phyloP scores from a whole-genome alignment of 2,888 invertebrate genomes.

The Lomographa bimaculata region DNA sequence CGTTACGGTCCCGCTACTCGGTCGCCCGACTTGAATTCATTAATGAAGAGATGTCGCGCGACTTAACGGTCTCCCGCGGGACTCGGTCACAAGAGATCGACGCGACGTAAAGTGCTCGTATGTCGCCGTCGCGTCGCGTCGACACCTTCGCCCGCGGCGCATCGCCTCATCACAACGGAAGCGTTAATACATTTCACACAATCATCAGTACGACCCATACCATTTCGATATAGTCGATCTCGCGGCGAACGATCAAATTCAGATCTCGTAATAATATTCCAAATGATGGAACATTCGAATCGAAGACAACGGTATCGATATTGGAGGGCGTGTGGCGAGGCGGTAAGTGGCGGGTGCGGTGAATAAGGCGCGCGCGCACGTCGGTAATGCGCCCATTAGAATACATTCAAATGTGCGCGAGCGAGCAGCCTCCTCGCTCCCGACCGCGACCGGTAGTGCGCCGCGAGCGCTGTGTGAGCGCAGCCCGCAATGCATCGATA shows the following conservation, averaged over 20 bases:
- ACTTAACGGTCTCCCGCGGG: too few relatives aligned
- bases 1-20: slow-evolving; percentile 64
- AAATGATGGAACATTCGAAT: slow-evolving; percentile 26
- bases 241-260: slow-evolving; percentile 25
- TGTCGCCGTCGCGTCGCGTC: too few relatives aligned
- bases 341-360: slow-evolving; percentile 26
- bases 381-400: slow-evolving; percentile 24
- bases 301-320: slow-evolving; percentile 28
- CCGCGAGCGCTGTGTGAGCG: slow-evolving; percentile 22
- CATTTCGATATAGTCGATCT: slow-evolving; percentile 18
- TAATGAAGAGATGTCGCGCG: slow-evolving; percentile 8
- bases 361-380: slow-evolving; percentile 28
- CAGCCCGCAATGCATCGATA: slow-evolving; percentile 4
- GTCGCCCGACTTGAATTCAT: slow-evolving; percentile 8
- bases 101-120: too few relatives aligned
- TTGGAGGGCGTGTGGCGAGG: slow-evolving; percentile 31
- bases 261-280: slow-evolving; percentile 28
- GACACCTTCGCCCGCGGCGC: slow-evolving; percentile 1
- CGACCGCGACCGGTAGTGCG: background rate
- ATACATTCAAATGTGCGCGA: slow-evolving; percentile 34
- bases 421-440: too few relatives aligned
- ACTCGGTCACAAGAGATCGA: too few relatives aligned
- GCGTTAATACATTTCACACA: slow-evolving; percentile 8
- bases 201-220: slow-evolving; percentile 5
- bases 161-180: slow-evolving; percentile 10